These are phyloP conservation scores for Diachasma alloeum DNA, from an alignment of 1,140 invertebrate genomes.

Conservation along the genomic window DNA sequence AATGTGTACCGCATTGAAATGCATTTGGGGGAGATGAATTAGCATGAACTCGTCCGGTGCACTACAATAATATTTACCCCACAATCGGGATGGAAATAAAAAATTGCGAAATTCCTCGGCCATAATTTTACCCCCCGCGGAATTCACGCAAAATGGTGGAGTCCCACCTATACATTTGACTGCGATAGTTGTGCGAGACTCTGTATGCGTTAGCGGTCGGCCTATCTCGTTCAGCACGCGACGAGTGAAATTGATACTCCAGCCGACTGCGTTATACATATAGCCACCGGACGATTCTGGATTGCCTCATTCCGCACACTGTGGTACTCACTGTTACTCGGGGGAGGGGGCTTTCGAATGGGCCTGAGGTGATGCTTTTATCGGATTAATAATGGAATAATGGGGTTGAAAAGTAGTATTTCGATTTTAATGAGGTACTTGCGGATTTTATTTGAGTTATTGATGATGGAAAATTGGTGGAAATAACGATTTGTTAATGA, in stretches of 20 bases:
- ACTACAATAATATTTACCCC: no score
- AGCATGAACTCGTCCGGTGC: no score
- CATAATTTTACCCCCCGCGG: neutral
- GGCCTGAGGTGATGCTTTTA: neutral
- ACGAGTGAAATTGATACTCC: conserved; percentile 35
- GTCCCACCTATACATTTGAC: neutral
- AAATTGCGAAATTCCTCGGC: no score
- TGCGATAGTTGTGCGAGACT: neutral
- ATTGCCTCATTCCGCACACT: conserved; percentile 12
- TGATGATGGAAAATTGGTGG: no score
- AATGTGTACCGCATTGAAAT: neutral
- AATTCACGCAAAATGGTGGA: neutral
- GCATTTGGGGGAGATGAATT: neutral
- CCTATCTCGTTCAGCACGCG: conserved; percentile 27
- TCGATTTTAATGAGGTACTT: no score
- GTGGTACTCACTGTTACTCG: neutral
- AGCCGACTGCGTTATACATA: neutral
- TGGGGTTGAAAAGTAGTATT: neutral
- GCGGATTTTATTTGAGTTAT: no score
- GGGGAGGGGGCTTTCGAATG: neutral
- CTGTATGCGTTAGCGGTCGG: neutral
- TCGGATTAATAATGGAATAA: neutral
- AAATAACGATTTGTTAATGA: no score
- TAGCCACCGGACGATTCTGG: conserved; percentile 10
- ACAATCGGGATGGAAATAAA: no score